phyloP scores from a whole-genome alignment of 1,140 invertebrate species.

The Pygmarrhopalites habei region DNA sequence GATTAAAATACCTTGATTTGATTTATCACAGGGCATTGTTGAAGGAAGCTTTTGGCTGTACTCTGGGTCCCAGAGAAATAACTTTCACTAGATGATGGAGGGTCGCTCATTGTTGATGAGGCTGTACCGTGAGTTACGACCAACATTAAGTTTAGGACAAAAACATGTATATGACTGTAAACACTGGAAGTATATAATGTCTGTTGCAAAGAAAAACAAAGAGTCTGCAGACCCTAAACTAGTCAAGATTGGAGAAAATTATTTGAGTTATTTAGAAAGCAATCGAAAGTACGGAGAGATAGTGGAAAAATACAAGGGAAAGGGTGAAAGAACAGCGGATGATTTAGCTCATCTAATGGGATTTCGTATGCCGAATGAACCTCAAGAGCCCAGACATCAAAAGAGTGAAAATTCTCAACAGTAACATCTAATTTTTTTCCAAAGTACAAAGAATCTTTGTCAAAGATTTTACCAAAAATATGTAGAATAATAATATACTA shows the following conservation, averaged over 20 bases:
- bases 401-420: too few relatives aligned
- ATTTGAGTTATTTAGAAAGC: neutral
- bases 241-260: neutral
- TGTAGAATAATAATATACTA: too few relatives aligned
- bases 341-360: neutral
- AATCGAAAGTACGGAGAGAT: neutral
- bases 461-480: too few relatives aligned
- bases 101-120: too few relatives aligned
- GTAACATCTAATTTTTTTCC: too few relatives aligned
- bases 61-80: too few relatives aligned
- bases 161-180: neutral
- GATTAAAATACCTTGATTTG: too few relatives aligned
- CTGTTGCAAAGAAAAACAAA: neutral
- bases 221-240: neutral
- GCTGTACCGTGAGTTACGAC: neutral
- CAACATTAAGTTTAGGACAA: neutral
- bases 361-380: neutral
- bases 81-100: too few relatives aligned
- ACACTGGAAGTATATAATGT: slow-evolving; percentile 1
- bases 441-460: too few relatives aligned
- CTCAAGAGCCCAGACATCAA: neutral
- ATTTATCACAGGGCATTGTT: too few relatives aligned
- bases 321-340: neutral
- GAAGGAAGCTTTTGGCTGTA: too few relatives aligned
- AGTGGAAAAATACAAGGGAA: neutral